Percentiles rank a stretch among this genome's conserved stretches.
phyloP scores from a whole-genome alignment of 2,113 vertebrate genomes.

The Nerophis lumbriciformis region DNA sequence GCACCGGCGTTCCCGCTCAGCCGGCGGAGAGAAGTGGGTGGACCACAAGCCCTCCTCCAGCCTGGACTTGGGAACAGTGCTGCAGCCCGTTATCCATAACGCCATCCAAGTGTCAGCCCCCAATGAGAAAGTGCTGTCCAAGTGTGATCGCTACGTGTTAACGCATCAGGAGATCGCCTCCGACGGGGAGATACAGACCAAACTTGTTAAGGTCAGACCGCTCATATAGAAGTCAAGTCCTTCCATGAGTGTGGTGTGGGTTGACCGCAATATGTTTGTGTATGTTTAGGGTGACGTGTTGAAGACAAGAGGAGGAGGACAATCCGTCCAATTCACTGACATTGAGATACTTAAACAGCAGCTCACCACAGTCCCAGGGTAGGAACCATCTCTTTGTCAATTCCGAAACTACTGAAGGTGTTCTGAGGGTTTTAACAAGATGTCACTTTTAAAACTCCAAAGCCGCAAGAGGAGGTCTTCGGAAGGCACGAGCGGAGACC shows the following conservation, averaged over 20 bases:
- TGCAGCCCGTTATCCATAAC: constrained; percentile 87
- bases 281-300: constrained; percentile 86
- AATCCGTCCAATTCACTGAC: constrained; percentile 92
- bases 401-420: background rate
- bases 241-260: no score
- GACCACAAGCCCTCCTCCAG: constrained; percentile 87
- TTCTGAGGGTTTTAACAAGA: background rate
- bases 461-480: constrained; percentile 86
- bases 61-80: constrained; percentile 84
- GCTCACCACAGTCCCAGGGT: constrained; percentile 72
- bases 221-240: background rate
- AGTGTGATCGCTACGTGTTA: constrained; percentile 94
- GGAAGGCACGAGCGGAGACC: constrained; percentile 50
- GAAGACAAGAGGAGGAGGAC: constrained; percentile 88
- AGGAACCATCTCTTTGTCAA: constrained; percentile 35
- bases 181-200: constrained; percentile 91
- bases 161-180: constrained; percentile 95
- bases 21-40: constrained; percentile 89
- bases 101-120: constrained; percentile 84
- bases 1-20: constrained; percentile 84
- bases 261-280: background rate
- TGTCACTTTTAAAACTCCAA: background rate
- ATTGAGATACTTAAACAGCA: constrained; percentile 90
- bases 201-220: constrained; percentile 85
- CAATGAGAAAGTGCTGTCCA: constrained; percentile 85